Conservation (phyloP, 2,113 vertebrate species). For the Trematomus loennbergii region DNA sequence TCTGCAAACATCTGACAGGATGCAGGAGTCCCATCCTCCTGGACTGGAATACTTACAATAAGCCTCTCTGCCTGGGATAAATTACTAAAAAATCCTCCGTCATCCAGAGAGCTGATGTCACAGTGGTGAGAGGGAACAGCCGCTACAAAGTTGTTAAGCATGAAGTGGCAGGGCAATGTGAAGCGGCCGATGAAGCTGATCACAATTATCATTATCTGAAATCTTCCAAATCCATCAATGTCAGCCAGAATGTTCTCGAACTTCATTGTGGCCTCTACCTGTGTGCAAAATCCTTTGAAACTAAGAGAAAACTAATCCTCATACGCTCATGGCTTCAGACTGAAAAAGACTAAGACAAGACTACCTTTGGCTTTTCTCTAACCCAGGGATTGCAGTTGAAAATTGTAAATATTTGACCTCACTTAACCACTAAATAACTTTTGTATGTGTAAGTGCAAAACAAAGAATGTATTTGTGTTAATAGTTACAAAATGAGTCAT, state of each 20-base stretch:
- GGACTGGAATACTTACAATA: constrained; percentile 80
- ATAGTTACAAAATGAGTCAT: neutral
- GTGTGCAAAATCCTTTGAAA: neutral
- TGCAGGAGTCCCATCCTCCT: constrained; percentile 81
- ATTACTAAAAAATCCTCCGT: constrained; percentile 77
- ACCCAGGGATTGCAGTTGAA: neutral
- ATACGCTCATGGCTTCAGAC: neutral
- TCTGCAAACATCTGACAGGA: constrained; percentile 87
- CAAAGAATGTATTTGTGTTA: neutral
- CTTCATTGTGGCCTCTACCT: constrained; percentile 56
- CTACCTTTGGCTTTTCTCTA: constrained; percentile 17
- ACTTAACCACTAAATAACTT: constrained; percentile 8
- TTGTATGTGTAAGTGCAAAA: neutral
- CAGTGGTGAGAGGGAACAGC: constrained; percentile 87
- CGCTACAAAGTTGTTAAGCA: constrained; percentile 87
- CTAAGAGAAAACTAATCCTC: neutral
- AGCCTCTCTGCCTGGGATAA: constrained; percentile 81
- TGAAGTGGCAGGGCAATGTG: constrained; percentile 88
- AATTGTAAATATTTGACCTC: constrained; percentile 55
- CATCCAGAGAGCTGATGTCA: constrained; percentile 76
- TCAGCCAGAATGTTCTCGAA: constrained; percentile 87
- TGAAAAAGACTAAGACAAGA: no score
- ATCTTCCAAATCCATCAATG: constrained; percentile 87
- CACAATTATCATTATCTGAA: constrained; percentile 84
- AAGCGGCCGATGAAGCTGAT: constrained; percentile 80